These are phyloP conservation scores for Iselma pallidipennis DNA, from an alignment of 2,888 invertebrate genomes.

Conservation along the genomic window DNA sequence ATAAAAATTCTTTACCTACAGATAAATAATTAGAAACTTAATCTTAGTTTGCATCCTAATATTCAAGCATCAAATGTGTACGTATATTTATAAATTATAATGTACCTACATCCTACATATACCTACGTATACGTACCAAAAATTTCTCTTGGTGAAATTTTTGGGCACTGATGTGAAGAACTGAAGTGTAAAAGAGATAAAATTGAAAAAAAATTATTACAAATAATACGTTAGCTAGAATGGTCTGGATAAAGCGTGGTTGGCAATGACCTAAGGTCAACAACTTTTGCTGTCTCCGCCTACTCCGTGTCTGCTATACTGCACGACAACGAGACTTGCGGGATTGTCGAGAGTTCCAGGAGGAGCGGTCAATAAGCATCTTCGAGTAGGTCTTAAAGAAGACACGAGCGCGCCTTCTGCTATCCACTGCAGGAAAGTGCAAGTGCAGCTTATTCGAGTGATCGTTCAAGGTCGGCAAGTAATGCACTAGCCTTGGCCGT, in stretches of 20 bases:
- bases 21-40: no score
- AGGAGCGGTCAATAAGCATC: constrained; percentile 18
- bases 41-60: no score
- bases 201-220: constrained; percentile 15
- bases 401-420: constrained; percentile 23
- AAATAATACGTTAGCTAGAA: constrained; percentile 34
- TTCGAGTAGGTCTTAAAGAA: constrained; percentile 20
- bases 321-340: constrained; percentile 38
- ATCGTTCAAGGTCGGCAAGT: constrained; percentile 54
- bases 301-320: constrained; percentile 53
- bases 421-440: constrained; percentile 44
- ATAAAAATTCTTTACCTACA: no score
- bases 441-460: constrained; percentile 50
- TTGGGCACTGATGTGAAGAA: background rate
- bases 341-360: constrained; percentile 36
- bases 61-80: no score
- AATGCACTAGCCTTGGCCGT: constrained; percentile 46
- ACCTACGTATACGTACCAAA: no score
- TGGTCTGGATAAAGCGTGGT: constrained; percentile 48
- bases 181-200: background rate
- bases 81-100: no score
- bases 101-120: no score
- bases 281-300: constrained; percentile 57
- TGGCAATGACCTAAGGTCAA: constrained; percentile 57
- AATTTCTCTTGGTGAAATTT: background rate